Evolutionary conservation across 2,113 vertebrate genomes (phyloP).

Genomic region (Stegastes partitus): DNA sequence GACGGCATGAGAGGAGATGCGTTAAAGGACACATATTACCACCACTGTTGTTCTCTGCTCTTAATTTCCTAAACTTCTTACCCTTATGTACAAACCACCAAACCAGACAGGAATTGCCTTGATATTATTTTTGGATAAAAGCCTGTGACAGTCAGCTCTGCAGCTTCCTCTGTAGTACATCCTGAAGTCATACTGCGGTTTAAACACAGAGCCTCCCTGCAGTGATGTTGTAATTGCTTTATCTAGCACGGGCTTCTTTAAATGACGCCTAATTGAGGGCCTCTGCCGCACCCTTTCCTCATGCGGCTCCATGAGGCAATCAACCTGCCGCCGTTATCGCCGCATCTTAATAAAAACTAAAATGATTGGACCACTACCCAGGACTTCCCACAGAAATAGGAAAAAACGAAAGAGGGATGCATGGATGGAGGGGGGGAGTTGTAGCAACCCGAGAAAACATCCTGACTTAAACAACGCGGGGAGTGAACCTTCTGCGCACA

Average conservation of each 20-base stretch:
- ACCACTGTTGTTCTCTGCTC: not conserved
- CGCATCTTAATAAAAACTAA: slow-evolving; percentile 82
- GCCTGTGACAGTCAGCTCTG: slow-evolving; percentile 5
- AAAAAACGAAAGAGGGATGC: slow-evolving; percentile 38
- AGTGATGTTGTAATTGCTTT: slow-evolving; percentile 72
- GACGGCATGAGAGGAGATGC: not conserved
- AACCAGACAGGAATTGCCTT: slow-evolving; percentile 24
- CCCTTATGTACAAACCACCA: slow-evolving; percentile 3
- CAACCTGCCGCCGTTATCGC: slow-evolving; percentile 74
- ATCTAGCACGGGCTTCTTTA: slow-evolving; percentile 72
- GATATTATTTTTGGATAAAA: slow-evolving; percentile 50
- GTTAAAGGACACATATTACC: slow-evolving; percentile 8
- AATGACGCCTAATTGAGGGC: slow-evolving; percentile 71
- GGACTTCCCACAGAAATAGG: slow-evolving; percentile 68
- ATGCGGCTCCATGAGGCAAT: slow-evolving; percentile 69
- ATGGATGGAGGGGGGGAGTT: not conserved
- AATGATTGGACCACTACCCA: slow-evolving; percentile 79
- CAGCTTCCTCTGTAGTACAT: slow-evolving; percentile 54
- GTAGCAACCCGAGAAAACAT: slow-evolving; percentile 70
- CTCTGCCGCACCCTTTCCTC: slow-evolving; percentile 78
- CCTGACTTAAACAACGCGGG: slow-evolving; percentile 62
- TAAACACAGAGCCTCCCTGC: slow-evolving; percentile 43
- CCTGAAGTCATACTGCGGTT: slow-evolving; percentile 50
- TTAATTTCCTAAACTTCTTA: slow-evolving; percentile 24
- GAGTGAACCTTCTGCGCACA: slow-evolving; percentile 53